Evolutionary conservation across 2,888 invertebrate genomes (phyloP), one percentile per base, ranked within the genome.

Genomic region (Lasioglossum leucozonium): DNA sequence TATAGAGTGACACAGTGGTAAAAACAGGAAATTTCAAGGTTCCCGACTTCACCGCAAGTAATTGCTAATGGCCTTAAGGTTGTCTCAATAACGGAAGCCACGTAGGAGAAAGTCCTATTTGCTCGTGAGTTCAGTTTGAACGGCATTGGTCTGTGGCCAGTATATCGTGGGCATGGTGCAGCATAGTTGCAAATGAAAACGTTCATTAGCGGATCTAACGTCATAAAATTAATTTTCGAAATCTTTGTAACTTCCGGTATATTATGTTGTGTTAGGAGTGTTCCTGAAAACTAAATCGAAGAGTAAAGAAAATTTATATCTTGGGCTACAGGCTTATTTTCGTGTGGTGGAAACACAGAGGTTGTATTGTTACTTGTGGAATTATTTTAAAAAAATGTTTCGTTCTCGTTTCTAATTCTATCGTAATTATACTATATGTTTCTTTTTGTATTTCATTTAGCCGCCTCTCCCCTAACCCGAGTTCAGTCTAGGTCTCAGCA

Each of bases 61-160:
- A 30, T 42, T 72, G 42, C 34, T 37, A n/a, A 76, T 51, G 58
- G 75, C 37, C 34, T 71, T 47, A 71, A 16, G 18, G 30, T 62
- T 62, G 26, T 62, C 62, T 16, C 62, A 62, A 62, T 62, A 62
- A 62, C 62, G 62, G 62, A 62, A 30, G 55, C n/a, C n/a, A 55
- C 11, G 16, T 62, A 30, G 62, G 30, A 30, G 62, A 62, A 62
- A 30, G 62, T 62, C n/a, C 62, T 62, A 30, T 30, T 62, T 55
- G 55, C 55, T 55, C 55, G 4, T 11, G 10, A 55, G n/a, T 55
- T 11, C 11, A n/a, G 55, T 55, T n/a, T n/a, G n/a, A 55, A 55
- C 4, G n/a, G 55, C 22, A 51, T 22, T 22, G 8, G 22, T 10
- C 51, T 51, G n/a, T 4, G 51, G n/a, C 22, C 22, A 51, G n/a